Base-by-base conservation (phyloP, 2,113 vertebrate species). In the Siniperca knerii region DNA sequence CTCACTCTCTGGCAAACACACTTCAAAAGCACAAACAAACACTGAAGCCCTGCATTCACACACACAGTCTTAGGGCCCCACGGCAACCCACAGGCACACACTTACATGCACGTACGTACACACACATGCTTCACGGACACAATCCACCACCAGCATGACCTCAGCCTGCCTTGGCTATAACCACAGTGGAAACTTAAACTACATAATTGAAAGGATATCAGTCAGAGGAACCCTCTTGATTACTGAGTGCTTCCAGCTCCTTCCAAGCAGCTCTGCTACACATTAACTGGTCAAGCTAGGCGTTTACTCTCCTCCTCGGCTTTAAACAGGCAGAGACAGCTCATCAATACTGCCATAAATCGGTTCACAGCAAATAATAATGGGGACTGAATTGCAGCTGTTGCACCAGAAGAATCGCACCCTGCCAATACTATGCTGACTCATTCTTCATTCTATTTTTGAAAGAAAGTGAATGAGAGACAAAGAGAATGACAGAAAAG, bases 201-300 rank as follows among this genome's bases (percentile, higher is more conserved):
- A 92, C 91, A 93, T 95, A 94, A 95, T 95, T 95, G 92, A 94
- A 95, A 94, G 93, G 92, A 92, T 86, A 73, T 92, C 85, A 92
- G 87, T 54, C 81, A 80, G 87, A 92, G 90, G 68, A 94, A 83
- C 87, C 92, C 86, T 92, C 87, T 88, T 90, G 87, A 92, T 93
- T 90, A 93, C 93, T 94, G 90, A 93, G 89, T 82, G 89, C 88
- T 92, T 93, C 93, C 92, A 93, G 90, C 81, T 84, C 76, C 67
- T 77, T 90, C 80, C 89, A 86, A 61, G 81, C 78, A 80, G 81
- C 89, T 83, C 88, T 90, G 89, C 82, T 87, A 71, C 89, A 88
- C 77, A 91, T 92, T 90, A 93, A 89, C 86, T 81, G 83, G 88
- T 90, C 83, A 82, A 89, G 81, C 80, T 76, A 61, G 78, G 78